Percentiles rank a stretch among this genome's conserved stretches.
Evolutionary conservation across 2,888 invertebrate genomes (phyloP).

Genomic region (Lamellibrachia columna): DNA sequence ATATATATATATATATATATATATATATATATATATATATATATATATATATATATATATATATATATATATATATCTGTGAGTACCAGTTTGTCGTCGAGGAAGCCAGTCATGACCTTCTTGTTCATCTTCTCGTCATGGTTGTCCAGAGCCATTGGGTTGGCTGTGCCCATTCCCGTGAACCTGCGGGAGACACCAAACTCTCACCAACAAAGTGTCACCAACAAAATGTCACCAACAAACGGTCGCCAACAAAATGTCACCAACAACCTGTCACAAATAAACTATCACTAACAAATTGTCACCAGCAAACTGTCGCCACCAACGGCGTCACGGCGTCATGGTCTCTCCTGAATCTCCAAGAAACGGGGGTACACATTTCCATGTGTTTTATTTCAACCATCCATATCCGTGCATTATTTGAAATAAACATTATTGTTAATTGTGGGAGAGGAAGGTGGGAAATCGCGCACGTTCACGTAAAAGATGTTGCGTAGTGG

Average conservation of each 20-base stretch:
- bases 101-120: constrained; percentile 42
- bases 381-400: neutral
- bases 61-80: neutral
- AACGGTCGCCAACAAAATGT: too few species aligned
- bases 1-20: neutral
- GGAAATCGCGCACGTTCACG: neutral
- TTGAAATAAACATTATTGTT: neutral
- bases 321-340: too few species aligned
- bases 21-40: too few species aligned
- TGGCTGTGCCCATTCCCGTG: constrained; percentile 55
- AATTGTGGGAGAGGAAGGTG: neutral
- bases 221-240: too few species aligned
- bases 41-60: neutral
- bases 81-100: constrained; percentile 55
- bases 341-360: too few species aligned
- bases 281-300: too few species aligned
- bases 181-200: neutral
- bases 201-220: neutral
- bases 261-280: too few species aligned
- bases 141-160: constrained; percentile 59
- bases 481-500: neutral
- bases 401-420: neutral
- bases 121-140: constrained; percentile 49
- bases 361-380: too few species aligned
- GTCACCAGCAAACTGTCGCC: too few species aligned